Percentiles rank a stretch among this genome's conserved stretches.
These are phyloP conservation scores for Hydrocynus forskahlii DNA, from an alignment of 2,797 vertebrate genomes.

Conservation along the genomic window DNA sequence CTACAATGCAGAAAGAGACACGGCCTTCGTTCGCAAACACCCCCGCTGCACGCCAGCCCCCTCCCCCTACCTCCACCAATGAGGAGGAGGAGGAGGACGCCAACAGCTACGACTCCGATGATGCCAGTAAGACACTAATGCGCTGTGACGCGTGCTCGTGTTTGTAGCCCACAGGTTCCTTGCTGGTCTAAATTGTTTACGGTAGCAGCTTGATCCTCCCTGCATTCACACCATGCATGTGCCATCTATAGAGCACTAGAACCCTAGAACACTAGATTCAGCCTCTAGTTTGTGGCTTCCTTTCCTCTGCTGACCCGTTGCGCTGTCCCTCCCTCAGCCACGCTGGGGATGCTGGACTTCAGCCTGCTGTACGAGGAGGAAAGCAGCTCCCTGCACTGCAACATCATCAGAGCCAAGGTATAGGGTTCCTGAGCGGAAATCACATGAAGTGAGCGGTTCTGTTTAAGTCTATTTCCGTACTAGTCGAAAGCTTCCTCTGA, in stretches of 20 bases:
- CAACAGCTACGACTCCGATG: constrained; percentile 91
- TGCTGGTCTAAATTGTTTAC: constrained; percentile 41
- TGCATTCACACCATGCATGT: not conserved
- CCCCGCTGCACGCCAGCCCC: constrained; percentile 18
- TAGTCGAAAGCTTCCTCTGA: not conserved
- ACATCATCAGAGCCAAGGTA: constrained; percentile 91
- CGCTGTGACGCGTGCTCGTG: constrained; percentile 37
- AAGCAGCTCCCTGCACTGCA: constrained; percentile 85
- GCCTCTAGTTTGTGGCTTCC: constrained; percentile 17
- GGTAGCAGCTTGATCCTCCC: not conserved
- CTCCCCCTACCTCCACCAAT: constrained; percentile 54
- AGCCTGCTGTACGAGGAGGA: constrained; percentile 89
- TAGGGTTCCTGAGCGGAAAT: constrained; percentile 28
- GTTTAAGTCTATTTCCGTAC: constrained; percentile 31
- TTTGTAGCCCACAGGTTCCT: constrained; percentile 41
- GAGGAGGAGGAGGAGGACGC: constrained; percentile 83
- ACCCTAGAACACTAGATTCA: not conserved
- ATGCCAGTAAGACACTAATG: constrained; percentile 80
- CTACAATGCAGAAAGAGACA: constrained; percentile 28
- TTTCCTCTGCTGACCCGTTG: constrained; percentile 5
- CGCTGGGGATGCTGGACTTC: constrained; percentile 91
- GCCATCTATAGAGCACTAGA: not conserved
- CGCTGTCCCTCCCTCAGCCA: constrained; percentile 74
- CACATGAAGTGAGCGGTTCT: constrained; percentile 5
- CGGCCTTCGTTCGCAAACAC: constrained; percentile 58